phyloP scores from a whole-genome alignment of 2,797 vertebrate genomes.

The Pitangus sulphuratus region DNA sequence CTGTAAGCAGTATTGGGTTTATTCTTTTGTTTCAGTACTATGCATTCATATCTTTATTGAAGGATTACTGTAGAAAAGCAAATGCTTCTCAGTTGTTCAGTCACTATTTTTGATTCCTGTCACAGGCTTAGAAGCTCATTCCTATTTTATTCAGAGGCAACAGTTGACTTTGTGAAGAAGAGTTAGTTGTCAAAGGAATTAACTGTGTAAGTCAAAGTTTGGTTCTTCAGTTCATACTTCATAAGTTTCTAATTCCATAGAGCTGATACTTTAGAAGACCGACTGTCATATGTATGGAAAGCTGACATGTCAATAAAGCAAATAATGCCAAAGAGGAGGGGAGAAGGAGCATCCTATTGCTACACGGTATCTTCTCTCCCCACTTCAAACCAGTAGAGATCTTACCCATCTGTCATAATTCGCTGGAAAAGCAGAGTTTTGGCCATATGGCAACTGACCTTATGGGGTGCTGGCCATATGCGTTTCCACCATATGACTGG shows the following conservation, averaged over 20 bases:
- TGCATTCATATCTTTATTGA: background rate
- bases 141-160: background rate
- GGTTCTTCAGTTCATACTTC: background rate
- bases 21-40: background rate
- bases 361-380: background rate
- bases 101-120: background rate
- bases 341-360: background rate
- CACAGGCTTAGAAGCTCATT: background rate
- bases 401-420: background rate
- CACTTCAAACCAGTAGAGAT: background rate
- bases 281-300: background rate
- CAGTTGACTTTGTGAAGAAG: background rate
- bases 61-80: background rate
- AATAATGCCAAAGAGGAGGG: background rate
- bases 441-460: background rate
- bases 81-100: background rate
- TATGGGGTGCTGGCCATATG: background rate
- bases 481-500: background rate
- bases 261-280: background rate
- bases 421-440: background rate
- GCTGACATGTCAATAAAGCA: background rate
- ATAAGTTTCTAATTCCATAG: background rate
- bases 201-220: background rate
- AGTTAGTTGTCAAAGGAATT: background rate
- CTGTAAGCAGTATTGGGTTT: background rate